These are phyloP conservation scores for Parochlus steinenii DNA, from an alignment of 2,888 invertebrate species.

Conservation along the genomic window DNA sequence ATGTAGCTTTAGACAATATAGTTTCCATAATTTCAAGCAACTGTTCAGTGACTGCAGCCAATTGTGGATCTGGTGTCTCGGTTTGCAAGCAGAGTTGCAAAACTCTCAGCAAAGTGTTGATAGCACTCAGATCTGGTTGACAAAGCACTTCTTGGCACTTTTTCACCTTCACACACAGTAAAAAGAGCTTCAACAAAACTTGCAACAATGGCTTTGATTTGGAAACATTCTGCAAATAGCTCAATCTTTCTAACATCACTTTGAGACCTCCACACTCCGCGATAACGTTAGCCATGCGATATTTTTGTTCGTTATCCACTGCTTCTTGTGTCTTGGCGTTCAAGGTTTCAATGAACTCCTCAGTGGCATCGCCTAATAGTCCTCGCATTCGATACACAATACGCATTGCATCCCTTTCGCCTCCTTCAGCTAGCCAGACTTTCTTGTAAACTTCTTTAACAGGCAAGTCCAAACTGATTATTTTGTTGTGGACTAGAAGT, in stretches of 20 bases:
- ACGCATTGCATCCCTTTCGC: constrained; percentile 90
- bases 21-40: constrained; percentile 90
- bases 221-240: constrained; percentile 72
- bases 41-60: constrained; percentile 74
- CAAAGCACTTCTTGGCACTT: constrained; percentile 80
- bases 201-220: constrained; percentile 73
- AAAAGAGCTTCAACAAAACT: constrained; percentile 77
- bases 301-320: constrained; percentile 89
- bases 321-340: constrained; percentile 69
- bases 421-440: constrained; percentile 75
- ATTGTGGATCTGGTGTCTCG: constrained; percentile 37
- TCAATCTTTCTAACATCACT: constrained; percentile 69
- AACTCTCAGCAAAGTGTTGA: constrained; percentile 69
- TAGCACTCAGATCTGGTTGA: constrained; percentile 66
- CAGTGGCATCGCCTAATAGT: constrained; percentile 92
- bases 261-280: constrained; percentile 57
- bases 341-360: constrained; percentile 92
- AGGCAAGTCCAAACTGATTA: constrained; percentile 89
- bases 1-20: constrained; percentile 79
- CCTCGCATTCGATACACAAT: constrained; percentile 97
- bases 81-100: constrained; percentile 54
- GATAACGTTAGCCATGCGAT: constrained; percentile 74
- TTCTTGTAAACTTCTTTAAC: constrained; percentile 82
- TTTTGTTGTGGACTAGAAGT: constrained; percentile 91
- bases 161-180: constrained; percentile 78